These are phyloP conservation scores for Hedychridium roseum DNA, from an alignment of 2,888 invertebrate species.

Conservation along the genomic window DNA sequence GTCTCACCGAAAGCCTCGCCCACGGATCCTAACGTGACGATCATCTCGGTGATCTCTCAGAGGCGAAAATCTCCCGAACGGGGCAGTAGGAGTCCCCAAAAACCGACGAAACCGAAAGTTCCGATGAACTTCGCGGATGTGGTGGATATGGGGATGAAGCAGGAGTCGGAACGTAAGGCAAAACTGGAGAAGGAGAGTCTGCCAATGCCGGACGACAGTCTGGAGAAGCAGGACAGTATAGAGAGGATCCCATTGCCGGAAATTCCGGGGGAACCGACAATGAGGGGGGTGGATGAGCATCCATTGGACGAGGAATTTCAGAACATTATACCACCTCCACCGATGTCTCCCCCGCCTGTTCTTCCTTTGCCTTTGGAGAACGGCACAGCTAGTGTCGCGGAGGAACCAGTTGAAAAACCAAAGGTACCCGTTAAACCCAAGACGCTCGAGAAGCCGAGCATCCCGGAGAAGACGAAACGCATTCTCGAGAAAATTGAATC, in stretches of 20 bases:
- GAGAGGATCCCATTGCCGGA: conserved; percentile 60
- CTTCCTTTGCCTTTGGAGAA: too few relatives aligned
- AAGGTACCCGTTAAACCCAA: conserved; percentile 42
- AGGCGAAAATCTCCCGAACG: conserved; percentile 51
- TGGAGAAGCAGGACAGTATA: conserved; percentile 59
- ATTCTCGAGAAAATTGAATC: conserved; percentile 60
- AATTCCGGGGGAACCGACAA: conserved; percentile 43
- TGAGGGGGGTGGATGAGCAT: conserved; percentile 7
- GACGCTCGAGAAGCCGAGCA: conserved; percentile 54
- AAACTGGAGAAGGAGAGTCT: conserved; percentile 43
- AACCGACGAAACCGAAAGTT: conserved; percentile 31
- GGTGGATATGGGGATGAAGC: conserved; percentile 54
- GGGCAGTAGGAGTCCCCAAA: conserved; percentile 23
- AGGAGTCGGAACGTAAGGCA: conserved; percentile 49
- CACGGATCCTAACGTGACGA: conserved; percentile 51
- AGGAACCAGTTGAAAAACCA: conserved; percentile 28
- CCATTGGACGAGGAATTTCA: too few relatives aligned
- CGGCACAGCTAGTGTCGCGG: not conserved
- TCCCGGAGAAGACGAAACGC: conserved; percentile 60
- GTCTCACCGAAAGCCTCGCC: conserved; percentile 46
- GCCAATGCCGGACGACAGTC: too few relatives aligned
- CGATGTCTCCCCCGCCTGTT: too few relatives aligned
- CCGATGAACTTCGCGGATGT: conserved; percentile 52
- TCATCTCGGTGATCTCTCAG: conserved; percentile 52
- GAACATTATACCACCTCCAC: too few relatives aligned